Evolutionary conservation across 2,797 vertebrate species (phyloP), one percentile per base, ranked within the genome.

Genomic region (Bovichtus variegatus): DNA sequence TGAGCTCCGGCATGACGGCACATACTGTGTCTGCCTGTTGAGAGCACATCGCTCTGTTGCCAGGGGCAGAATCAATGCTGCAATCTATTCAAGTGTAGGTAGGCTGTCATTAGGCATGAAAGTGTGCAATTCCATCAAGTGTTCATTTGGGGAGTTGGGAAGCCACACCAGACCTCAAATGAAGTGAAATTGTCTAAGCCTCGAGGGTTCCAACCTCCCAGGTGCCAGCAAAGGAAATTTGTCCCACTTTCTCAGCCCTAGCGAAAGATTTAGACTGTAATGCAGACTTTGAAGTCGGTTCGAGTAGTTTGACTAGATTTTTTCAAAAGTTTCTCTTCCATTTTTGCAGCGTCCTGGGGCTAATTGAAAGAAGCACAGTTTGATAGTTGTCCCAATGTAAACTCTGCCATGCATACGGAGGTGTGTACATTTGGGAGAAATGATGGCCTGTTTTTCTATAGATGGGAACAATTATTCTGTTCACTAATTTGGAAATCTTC

Each of bases 11-110:
- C 25, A 15, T 57, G 77, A 75, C 1, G 23, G 67, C n/a, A 41
- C 76, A 61, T 6, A 40, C 47, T 41, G 59, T 53, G 44, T 81
- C 55, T 81, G 71, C 66, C 68, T 64, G 86, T 82, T 16, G 86
- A 92, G 88, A 90, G 87, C 70, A 29, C 87, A 93, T 66, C 58
- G 65, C 73, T 82, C 53, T 19, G 81, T 76, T 82, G 86, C 89
- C 77, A 62, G 71, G 60, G 87, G 77, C 64, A 73, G 72, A 91
- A 91, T 94, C 76, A 77, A 93, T 93, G 91, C 86, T 69, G 85
- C 93, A 89, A 91, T 92, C 92, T 89, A 80, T 85, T 94, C 80
- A 87, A 91, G 93, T 91, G 85, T 84, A 78, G 78, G 83, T 85
- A 82, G 78, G 81, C 83, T 72, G 85, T 91, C 88, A 91, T 90